Percentiles rank a stretch among this genome's conserved stretches.
phyloP scores from a whole-genome alignment of 2,797 vertebrate genomes.

The Eulemur mongoz region DNA sequence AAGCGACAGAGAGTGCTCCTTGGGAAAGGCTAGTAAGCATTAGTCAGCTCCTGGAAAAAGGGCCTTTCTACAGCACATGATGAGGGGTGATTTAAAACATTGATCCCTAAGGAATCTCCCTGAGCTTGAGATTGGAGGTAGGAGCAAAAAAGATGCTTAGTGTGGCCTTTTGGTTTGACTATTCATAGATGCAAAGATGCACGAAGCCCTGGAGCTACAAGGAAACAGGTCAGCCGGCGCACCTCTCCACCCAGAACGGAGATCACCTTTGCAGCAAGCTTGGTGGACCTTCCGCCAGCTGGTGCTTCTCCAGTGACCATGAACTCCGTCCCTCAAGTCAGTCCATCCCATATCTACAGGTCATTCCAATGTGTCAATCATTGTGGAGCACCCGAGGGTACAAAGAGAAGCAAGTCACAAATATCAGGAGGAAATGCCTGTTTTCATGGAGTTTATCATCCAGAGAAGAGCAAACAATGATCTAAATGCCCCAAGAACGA shows the following conservation, averaged over 20 bases:
- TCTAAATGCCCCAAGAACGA: neutral
- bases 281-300: neutral
- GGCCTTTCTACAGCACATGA: neutral
- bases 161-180: conserved; percentile 32
- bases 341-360: neutral
- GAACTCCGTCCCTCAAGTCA: neutral
- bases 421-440: neutral
- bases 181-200: neutral
- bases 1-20: neutral
- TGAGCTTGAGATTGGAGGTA: neutral
- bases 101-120: neutral
- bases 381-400: neutral
- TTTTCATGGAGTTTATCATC: neutral
- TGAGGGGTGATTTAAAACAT: neutral
- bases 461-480: neutral
- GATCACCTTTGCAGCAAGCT: neutral
- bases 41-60: neutral
- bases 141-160: conserved; percentile 1
- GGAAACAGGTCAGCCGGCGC: neutral
- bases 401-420: neutral
- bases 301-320: neutral
- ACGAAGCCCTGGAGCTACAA: neutral
- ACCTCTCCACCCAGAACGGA: neutral
- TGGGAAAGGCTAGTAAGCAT: neutral
- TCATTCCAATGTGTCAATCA: neutral